A percentile compares a stretch with the other conserved stretches of the same genome.
phyloP scores from a whole-genome alignment of 2,113 vertebrate genomes.

The Hirundichthys speculiger region DNA sequence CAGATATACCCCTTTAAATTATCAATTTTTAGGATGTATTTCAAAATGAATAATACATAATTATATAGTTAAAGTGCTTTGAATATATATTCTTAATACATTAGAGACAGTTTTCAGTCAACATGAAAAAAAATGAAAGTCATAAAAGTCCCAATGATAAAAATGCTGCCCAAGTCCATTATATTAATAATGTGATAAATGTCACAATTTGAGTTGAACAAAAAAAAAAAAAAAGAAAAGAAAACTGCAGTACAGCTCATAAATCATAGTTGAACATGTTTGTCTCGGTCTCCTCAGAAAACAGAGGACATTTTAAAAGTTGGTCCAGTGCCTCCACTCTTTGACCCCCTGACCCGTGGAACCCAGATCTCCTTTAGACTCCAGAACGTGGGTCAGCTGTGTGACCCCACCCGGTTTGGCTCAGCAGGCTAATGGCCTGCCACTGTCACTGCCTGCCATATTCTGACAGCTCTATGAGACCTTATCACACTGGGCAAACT shows the following conservation, averaged over 20 bases:
- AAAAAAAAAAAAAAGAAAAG: constrained; percentile 2
- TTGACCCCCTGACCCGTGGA: constrained; percentile 60
- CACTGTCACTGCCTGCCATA: constrained; percentile 64
- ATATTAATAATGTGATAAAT: constrained; percentile 6
- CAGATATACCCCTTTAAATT: too few species aligned
- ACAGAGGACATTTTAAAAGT: constrained; percentile 50
- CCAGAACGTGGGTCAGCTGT: constrained; percentile 57
- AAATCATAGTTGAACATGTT: constrained; percentile 74
- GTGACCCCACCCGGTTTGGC: constrained; percentile 64
- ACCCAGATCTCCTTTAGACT: constrained; percentile 49
- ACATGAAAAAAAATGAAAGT: constrained; percentile 31
- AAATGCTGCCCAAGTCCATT: constrained; percentile 13
- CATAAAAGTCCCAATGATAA: constrained; percentile 20
- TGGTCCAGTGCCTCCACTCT: constrained; percentile 63
- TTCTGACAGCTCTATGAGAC: constrained; percentile 70
- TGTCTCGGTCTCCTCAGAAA: constrained; percentile 60
- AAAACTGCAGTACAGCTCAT: constrained; percentile 46
- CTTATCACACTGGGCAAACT: constrained; percentile 52
- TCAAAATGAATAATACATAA: too few species aligned
- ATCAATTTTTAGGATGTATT: too few species aligned
- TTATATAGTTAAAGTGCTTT: too few species aligned
- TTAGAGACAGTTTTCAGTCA: background rate
- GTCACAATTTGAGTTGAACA: constrained; percentile 26
- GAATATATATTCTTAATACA: too few species aligned
- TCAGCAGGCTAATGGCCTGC: constrained; percentile 72